These are phyloP conservation scores for Parus major DNA, from an alignment of 2,113 vertebrate genomes.

Conservation along the genomic window DNA sequence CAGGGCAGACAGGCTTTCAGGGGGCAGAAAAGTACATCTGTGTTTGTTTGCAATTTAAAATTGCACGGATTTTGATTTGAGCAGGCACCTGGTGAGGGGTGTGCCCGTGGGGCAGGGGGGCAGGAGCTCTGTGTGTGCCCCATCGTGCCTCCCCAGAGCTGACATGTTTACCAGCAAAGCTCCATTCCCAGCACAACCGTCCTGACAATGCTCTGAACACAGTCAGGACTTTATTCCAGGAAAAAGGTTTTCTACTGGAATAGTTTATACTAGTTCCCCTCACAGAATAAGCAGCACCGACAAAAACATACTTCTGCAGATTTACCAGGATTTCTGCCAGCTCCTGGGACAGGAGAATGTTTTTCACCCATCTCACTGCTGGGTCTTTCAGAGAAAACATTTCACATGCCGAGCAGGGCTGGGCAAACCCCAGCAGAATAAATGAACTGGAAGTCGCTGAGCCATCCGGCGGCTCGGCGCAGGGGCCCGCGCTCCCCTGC, in stretches of 20 bases:
- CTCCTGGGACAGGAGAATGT: constrained; percentile 37
- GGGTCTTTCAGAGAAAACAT: constrained; percentile 37
- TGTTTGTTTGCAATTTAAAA: neutral
- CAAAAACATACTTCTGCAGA: constrained; percentile 58
- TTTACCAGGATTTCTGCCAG: constrained; percentile 59
- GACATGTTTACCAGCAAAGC: neutral
- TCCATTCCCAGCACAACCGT: neutral
- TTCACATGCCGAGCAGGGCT: constrained; percentile 12
- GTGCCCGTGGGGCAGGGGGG: neutral
- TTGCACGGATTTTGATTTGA: fast-evolving
- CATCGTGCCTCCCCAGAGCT: fast-evolving
- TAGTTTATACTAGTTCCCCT: constrained; percentile 23
- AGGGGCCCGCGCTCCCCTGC: constrained; percentile 11
- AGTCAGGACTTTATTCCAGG: constrained; percentile 53
- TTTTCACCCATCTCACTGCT: constrained; percentile 35
- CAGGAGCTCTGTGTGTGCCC: neutral
- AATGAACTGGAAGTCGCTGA: constrained; percentile 38
- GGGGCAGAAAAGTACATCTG: fast-evolving
- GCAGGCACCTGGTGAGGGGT: neutral
- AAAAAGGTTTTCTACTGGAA: constrained; percentile 34
- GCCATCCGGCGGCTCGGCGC: neutral
- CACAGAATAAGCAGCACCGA: constrained; percentile 27
- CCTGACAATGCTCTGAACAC: constrained; percentile 15
- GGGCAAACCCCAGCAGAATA: constrained; percentile 11
- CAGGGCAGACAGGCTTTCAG: neutral